phyloP scores from a whole-genome alignment of 2,797 vertebrate genomes.

The Schizothorax lantsangensis region DNA sequence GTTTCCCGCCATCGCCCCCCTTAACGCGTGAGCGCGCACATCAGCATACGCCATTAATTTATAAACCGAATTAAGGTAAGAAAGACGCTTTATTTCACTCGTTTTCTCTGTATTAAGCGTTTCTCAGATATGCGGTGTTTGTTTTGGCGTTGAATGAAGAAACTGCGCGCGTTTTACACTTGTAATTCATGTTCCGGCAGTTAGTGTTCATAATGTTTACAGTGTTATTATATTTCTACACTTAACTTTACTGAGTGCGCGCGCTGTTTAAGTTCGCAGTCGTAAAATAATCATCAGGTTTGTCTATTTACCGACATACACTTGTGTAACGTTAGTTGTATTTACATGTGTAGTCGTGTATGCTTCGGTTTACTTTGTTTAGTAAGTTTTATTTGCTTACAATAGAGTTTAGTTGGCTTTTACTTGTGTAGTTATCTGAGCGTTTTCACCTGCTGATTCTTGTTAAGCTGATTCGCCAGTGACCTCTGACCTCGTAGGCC shows the following conservation, averaged over 20 bases:
- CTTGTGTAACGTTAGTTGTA: too few relatives aligned
- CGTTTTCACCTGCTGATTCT: neutral
- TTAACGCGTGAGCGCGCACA: slow-evolving; percentile 31
- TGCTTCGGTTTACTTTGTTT: neutral
- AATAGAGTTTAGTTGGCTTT: too few relatives aligned
- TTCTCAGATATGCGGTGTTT: neutral
- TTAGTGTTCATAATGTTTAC: neutral
- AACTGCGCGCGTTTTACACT: too few relatives aligned
- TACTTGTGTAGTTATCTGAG: too few relatives aligned
- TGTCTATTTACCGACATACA: neutral
- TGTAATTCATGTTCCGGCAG: neutral
- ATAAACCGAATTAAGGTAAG: slow-evolving; percentile 46
- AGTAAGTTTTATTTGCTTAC: neutral
- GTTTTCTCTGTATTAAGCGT: neutral
- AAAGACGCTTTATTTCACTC: neutral
- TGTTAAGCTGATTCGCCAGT: neutral
- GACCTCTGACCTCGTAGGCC: neutral
- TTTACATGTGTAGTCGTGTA: neutral
- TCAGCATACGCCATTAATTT: slow-evolving; percentile 5
- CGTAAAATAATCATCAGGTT: neutral
- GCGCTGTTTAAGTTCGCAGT: neutral
- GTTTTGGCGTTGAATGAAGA: too few relatives aligned
- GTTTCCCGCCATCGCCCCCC: slow-evolving; percentile 44
- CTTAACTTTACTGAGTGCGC: neutral
- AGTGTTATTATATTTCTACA: neutral